phyloP scores from a whole-genome alignment of 1,140 invertebrate genomes.

The Planococcus citri region DNA sequence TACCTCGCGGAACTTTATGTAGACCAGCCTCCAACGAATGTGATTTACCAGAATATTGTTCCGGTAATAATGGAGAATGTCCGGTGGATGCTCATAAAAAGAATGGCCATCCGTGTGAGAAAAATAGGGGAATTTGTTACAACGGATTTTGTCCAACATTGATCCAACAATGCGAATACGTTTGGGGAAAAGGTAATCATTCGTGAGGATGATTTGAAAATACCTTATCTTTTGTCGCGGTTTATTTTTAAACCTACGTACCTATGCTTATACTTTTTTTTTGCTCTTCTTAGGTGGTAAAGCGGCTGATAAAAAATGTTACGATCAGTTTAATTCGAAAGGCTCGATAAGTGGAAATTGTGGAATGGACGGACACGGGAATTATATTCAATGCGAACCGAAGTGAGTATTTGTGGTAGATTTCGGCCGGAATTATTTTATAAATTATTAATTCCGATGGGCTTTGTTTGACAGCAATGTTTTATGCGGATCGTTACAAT shows the following conservation, averaged over 20 bases:
- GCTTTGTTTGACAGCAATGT: conserved; percentile 52
- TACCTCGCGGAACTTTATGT: conserved; percentile 61
- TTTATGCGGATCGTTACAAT: conserved; percentile 78
- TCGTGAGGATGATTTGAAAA: neutral
- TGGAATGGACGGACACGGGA: conserved; percentile 62
- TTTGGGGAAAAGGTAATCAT: conserved; percentile 65
- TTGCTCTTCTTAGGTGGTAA: conserved; percentile 41
- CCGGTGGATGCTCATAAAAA: conserved; percentile 78
- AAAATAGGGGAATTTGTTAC: conserved; percentile 65
- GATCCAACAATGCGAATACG: conserved; percentile 69
- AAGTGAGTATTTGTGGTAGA: conserved; percentile 50
- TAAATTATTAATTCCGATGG: neutral
- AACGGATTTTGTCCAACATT: conserved; percentile 81
- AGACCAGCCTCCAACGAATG: conserved; percentile 77
- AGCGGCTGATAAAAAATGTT: conserved; percentile 72
- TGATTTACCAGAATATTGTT: conserved; percentile 84
- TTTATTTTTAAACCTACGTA: too few species aligned
- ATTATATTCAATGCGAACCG: conserved; percentile 71
- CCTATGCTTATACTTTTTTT: too few species aligned
- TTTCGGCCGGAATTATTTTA: neutral
- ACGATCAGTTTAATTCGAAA: conserved; percentile 85
- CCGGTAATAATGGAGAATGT: conserved; percentile 73
- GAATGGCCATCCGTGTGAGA: conserved; percentile 71
- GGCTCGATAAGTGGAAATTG: conserved; percentile 88
- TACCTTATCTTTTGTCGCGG: neutral